These are phyloP conservation scores for Condylostylus longicornis DNA, from an alignment of 1,140 invertebrate species.

Conservation along the genomic window DNA sequence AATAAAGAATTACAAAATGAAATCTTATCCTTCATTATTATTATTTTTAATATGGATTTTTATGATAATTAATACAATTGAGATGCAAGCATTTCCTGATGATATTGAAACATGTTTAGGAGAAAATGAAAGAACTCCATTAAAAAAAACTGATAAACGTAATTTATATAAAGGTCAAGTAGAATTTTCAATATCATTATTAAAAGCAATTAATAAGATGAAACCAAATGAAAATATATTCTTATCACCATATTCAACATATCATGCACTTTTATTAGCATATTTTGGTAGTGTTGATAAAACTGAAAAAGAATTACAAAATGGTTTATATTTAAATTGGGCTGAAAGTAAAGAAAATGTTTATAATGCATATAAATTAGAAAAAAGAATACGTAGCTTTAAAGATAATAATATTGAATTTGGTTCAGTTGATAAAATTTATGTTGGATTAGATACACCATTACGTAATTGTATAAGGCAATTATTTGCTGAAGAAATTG, in stretches of 20 bases:
- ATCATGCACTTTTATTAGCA: constrained; percentile 61
- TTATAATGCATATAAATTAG: constrained; percentile 46
- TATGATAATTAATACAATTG: too few species aligned
- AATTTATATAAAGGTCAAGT: constrained; percentile 44
- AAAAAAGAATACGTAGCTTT: constrained; percentile 37
- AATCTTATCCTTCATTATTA: too few species aligned
- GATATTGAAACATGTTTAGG: too few species aligned
- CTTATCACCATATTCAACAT: constrained; percentile 77
- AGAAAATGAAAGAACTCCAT: too few species aligned
- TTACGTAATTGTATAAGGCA: constrained; percentile 47
- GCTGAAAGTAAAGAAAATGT: constrained; percentile 44
- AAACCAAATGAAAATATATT: constrained; percentile 59
- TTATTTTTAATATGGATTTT: too few species aligned
- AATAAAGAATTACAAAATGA: too few species aligned
- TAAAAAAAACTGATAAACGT: too few species aligned
- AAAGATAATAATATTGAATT: constrained; percentile 47
- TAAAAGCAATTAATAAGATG: constrained; percentile 45
- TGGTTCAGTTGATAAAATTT: constrained; percentile 59
- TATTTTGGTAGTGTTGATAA: constrained; percentile 58
- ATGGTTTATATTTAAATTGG: constrained; percentile 38
- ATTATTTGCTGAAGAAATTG: constrained; percentile 49
- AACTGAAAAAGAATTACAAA: constrained; percentile 51
- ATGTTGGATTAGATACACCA: constrained; percentile 36
- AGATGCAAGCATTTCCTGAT: too few species aligned
- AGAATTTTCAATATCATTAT: constrained; percentile 49